These are phyloP conservation scores for Cheirogaleus major DNA, from an alignment of 2,797 vertebrate genomes.

Conservation along the genomic window DNA sequence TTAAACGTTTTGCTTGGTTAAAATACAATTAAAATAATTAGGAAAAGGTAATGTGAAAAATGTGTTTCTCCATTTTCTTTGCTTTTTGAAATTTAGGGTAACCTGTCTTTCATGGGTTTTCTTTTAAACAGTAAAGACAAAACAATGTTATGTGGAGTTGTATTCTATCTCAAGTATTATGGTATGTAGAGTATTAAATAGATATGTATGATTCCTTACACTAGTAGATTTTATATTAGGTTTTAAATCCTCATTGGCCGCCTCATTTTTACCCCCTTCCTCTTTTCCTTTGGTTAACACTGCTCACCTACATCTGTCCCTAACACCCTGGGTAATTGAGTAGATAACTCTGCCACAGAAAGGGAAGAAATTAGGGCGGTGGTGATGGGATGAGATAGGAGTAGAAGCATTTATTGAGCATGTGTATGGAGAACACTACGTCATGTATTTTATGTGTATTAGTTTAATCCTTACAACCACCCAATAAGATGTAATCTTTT, in stretches of 20 bases:
- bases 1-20: background rate
- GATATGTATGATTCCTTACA: background rate
- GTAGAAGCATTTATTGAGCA: background rate
- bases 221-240: background rate
- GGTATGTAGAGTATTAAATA: background rate
- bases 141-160: background rate
- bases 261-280: too few species aligned
- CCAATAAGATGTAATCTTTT: background rate
- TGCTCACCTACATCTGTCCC: too few species aligned
- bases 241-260: too few species aligned
- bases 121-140: background rate
- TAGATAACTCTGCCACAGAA: background rate
- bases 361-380: background rate
- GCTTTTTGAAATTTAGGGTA: background rate
- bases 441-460: background rate
- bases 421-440: too few species aligned
- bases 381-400: background rate
- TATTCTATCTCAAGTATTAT: background rate
- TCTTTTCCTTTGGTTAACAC: too few species aligned
- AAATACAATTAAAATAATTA: constrained; percentile 19
- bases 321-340: background rate
- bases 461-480: background rate
- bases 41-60: background rate
- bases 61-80: background rate
- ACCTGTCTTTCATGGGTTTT: background rate